Conservation (phyloP, 1,140 invertebrate species). For the Papilio polytes region DNA sequence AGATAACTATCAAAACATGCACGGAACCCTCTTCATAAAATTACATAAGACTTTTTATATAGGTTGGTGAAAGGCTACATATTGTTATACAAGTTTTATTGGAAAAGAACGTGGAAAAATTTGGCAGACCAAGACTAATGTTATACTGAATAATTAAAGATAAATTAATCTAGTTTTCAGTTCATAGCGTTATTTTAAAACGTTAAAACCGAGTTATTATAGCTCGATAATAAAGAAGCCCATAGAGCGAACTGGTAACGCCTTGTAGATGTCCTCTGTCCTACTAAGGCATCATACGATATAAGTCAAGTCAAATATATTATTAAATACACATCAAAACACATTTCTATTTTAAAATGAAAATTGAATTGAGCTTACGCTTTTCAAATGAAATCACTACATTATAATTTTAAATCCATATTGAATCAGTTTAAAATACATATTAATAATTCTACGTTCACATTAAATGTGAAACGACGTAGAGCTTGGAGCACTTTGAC, state of each 20-base stretch:
- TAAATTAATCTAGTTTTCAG: not conserved
- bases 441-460: slow-evolving; percentile 31
- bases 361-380: not conserved
- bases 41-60: not conserved
- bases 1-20: slow-evolving; percentile 4
- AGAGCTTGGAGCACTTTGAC: not conserved
- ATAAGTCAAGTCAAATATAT: not conserved
- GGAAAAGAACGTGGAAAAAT: not conserved
- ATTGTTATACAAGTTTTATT: not conserved
- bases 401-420: not conserved
- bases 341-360: not conserved
- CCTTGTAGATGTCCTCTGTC: no score
- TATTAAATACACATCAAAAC: not conserved
- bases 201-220: no score
- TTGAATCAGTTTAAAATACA: not conserved
- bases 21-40: not conserved
- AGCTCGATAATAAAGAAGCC: no score
- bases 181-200: no score
- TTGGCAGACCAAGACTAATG: no score
- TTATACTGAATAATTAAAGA: not conserved
- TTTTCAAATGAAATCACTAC: not conserved
- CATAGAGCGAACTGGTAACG: no score
- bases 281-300: no score
- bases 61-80: not conserved
- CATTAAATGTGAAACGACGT: not conserved